These are phyloP conservation scores for Lasioglossum calceatum DNA, from an alignment of 2,888 invertebrate genomes.

Conservation along the genomic window DNA sequence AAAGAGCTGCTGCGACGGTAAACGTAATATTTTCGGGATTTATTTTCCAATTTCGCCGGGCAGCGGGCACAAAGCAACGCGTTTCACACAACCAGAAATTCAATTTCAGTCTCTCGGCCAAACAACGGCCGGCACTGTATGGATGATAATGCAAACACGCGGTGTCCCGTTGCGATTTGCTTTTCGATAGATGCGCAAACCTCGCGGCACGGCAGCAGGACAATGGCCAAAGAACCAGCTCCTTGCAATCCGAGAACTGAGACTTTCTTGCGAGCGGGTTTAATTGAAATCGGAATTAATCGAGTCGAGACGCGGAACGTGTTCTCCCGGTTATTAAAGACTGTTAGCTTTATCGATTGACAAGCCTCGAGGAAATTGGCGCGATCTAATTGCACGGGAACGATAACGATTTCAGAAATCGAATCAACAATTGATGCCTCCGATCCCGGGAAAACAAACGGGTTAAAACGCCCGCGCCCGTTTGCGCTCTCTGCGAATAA, in stretches of 20 bases:
- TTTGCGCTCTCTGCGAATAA: neutral
- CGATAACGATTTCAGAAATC: slow-evolving; percentile 2
- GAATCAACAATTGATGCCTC: neutral
- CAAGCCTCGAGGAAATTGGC: neutral
- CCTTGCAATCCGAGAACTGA: neutral
- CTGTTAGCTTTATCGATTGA: slow-evolving; percentile 30
- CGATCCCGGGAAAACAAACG: neutral
- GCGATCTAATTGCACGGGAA: slow-evolving; percentile 11
- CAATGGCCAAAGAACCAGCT: neutral
- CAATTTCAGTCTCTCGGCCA: neutral
- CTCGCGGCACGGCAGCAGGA: neutral
- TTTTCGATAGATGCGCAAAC: neutral
- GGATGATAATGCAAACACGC: slow-evolving; percentile 9
- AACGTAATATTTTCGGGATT: slow-evolving; percentile 21
- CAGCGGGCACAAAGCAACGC: neutral
- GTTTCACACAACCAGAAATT: slow-evolving; percentile 8
- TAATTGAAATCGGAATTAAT: slow-evolving; percentile 41
- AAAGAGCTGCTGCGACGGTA: neutral
- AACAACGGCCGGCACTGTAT: neutral
- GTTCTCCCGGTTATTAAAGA: slow-evolving; percentile 24
- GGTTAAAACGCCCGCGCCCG: too few species aligned
- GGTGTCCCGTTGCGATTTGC: neutral
- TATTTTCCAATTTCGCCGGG: slow-evolving; percentile 22
- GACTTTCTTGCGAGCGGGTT: neutral
- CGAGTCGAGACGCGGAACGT: neutral